Conservation (phyloP, 2,888 invertebrate genomes). For the Smittia aterrima region DNA sequence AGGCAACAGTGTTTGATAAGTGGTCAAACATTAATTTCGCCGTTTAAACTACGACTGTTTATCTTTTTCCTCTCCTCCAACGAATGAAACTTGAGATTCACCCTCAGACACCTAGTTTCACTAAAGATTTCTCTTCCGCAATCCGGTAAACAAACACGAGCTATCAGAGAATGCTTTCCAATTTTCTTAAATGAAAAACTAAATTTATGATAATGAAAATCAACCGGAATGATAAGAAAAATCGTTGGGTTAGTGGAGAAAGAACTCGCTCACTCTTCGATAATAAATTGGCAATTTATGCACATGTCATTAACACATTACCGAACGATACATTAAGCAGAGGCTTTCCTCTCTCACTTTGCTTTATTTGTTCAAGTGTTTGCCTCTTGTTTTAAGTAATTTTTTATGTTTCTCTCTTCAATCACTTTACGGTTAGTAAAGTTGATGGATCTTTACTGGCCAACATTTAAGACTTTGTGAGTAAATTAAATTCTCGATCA, state of each 20-base stretch:
- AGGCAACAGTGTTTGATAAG: slow-evolving; percentile 11
- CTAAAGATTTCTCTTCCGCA: not conserved
- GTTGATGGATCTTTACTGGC: slow-evolving; percentile 30
- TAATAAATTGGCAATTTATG: slow-evolving; percentile 41
- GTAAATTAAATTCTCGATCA: too few relatives aligned
- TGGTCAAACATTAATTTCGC: slow-evolving; percentile 37
- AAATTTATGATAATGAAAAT: slow-evolving; percentile 36
- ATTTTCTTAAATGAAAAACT: slow-evolving; percentile 34
- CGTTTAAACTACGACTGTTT: not conserved
- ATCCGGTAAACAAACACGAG: not conserved
- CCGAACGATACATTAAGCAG: slow-evolving; percentile 20
- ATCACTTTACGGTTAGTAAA: slow-evolving; percentile 22
- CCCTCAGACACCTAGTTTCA: not conserved
- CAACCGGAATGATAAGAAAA: slow-evolving; percentile 33
- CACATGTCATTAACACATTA: slow-evolving; percentile 39
- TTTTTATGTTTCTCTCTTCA: slow-evolving; percentile 35
- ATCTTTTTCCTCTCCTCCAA: not conserved
- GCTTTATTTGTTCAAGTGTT: slow-evolving; percentile 27
- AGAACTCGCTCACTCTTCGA: not conserved
- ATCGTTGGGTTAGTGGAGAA: slow-evolving; percentile 9
- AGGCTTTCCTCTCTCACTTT: not conserved
- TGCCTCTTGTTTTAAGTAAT: slow-evolving; percentile 22
- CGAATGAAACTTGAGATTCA: slow-evolving; percentile 10
- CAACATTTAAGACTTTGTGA: too few relatives aligned
- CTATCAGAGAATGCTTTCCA: not conserved